Evolutionary conservation across 1,140 invertebrate genomes (phyloP), one percentile per base, ranked within the genome.

Genomic region (Subanguina moxae): DNA sequence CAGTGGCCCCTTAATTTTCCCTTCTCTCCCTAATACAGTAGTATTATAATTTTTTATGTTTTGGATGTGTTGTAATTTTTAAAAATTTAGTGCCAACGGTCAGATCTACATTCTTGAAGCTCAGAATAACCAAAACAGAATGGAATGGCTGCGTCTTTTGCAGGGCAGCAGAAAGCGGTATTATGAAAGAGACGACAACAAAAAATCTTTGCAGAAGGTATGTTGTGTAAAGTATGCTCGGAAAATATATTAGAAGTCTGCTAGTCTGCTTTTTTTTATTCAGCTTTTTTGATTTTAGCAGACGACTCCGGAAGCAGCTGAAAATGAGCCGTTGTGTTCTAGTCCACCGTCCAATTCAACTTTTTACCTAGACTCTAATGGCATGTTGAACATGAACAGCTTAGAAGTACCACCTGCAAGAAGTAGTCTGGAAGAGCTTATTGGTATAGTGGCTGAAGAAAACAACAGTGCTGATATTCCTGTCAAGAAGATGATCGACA

Each of bases 281-380:
- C 64, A 15, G 17, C 62, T 28, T 7, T 48, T 58, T 23, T 42
- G 15, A 59, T 58, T 58, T 23, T 11, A 59, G 61, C 11, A 58
- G 58, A 7, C 28, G 5, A 45, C 58, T 19, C 25, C 48, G 13
- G 48, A 62, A 62, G 48, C 3, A 32, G 9, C 32, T 25, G 32
- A 1, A 62, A 28, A 62, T 28, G 32, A 38, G 32, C 32, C 48
- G 3, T 3, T 52, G n/a, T 52, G n/a, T 15, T 52, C 48, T 15
- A 25, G n/a, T 52, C n/a, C 48, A 19, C 23, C 48, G n/a, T 19
- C 48, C 8, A 52, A 52, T 52, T 73, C 71, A 21, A 52, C 63
- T n/a, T 73, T 73, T 57, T 73, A 73, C 57, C 38, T 73, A 27
- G 48, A 64, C 45, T 58, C 61, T 1, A 58, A 73, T 46, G 71